Evolutionary conservation across 2,888 invertebrate genomes (phyloP), one percentile per base, ranked within the genome.

Genomic region (Sminthurides aquaticus): DNA sequence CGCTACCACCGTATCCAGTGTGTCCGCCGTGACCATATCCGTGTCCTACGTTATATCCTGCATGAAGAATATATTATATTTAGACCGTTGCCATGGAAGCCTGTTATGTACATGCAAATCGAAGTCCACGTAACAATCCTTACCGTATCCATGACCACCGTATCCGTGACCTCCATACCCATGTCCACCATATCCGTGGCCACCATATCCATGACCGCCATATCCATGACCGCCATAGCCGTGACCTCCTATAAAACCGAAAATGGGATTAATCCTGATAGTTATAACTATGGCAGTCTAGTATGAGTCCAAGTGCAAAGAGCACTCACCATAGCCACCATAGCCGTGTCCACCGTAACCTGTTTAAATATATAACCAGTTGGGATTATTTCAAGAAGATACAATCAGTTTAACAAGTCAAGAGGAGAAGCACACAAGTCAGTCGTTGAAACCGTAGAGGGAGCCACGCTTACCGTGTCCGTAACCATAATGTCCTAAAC

Each of bases 211-310:
- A 43, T 64, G 59, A 29, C 64, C 64, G 22, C 58, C 62, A 34
- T 8, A n/a, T 18, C 58, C 58, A 22, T 60, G 52, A 20, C 59
- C 64, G 8, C 64, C 59, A 52, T 55, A 60, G 18, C 64, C 60
- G 15, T 34, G 5, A 34, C 43, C 43, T n/a, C n/a, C n/a, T 25
- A 22, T 54, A 18, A 18, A 18, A 43, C 48, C 11, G 48, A 43
- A 43, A 43, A 43, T 43, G 48, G n/a, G n/a, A n/a, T n/a, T n/a
- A n/a, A n/a, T 43, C 18, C 48, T 15, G 11, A 15, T 43, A 43
- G 48, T 43, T 43, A 15, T 18, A 15, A 15, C 18, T 15, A 43
- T 43, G 48, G 18, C 18, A 43, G 11, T 18, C 18, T 18, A 43
- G 18, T 43, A 43, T 43, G 18, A 43, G 11, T 43, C 18, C 11